A percentile compares a stretch with the other conserved stretches of the same genome.
Conservation (phyloP, 2,888 invertebrate genomes). For the Listrodromus nycthemerus region DNA sequence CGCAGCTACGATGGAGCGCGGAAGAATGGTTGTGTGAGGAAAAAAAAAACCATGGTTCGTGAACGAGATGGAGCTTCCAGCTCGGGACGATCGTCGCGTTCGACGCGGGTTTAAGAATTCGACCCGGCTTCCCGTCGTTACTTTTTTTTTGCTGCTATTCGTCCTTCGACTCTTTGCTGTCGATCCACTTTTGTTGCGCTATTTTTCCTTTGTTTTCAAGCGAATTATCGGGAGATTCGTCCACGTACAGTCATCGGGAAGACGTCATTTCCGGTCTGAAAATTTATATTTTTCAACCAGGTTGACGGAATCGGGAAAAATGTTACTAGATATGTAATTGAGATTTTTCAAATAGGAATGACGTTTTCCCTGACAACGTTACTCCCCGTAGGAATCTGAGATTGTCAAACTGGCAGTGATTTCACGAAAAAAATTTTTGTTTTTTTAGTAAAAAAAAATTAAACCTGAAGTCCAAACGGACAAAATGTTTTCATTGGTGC, state of each 20-base stretch:
- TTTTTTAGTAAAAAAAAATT: background rate
- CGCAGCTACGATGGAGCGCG: constrained; percentile 66
- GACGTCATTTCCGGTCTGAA: too few species aligned
- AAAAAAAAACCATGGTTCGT: constrained; percentile 66
- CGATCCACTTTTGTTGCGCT: constrained; percentile 21
- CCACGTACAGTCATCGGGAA: too few species aligned
- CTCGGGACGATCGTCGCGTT: constrained; percentile 55
- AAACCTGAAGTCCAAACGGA: background rate
- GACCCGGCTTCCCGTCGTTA: constrained; percentile 38
- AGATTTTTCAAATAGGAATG: too few species aligned
- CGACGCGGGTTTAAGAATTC: constrained; percentile 61
- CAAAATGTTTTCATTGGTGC: background rate
- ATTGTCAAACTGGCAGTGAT: background rate
- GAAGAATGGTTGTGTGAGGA: constrained; percentile 39
- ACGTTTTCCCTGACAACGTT: too few species aligned
- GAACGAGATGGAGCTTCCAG: constrained; percentile 46
- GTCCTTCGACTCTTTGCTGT: constrained; percentile 17
- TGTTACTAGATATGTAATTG: too few species aligned
- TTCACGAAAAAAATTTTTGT: background rate
- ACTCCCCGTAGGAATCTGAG: too few species aligned
- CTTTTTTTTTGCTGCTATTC: constrained; percentile 24
- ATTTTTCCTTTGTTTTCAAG: background rate
- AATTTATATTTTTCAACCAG: too few species aligned
- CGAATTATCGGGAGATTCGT: too few species aligned
- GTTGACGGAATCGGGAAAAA: too few species aligned